A percentile compares a stretch with the other conserved stretches of the same genome.
Evolutionary conservation across 2,888 invertebrate species (phyloP).

Genomic region (Conchocele bisecta): DNA sequence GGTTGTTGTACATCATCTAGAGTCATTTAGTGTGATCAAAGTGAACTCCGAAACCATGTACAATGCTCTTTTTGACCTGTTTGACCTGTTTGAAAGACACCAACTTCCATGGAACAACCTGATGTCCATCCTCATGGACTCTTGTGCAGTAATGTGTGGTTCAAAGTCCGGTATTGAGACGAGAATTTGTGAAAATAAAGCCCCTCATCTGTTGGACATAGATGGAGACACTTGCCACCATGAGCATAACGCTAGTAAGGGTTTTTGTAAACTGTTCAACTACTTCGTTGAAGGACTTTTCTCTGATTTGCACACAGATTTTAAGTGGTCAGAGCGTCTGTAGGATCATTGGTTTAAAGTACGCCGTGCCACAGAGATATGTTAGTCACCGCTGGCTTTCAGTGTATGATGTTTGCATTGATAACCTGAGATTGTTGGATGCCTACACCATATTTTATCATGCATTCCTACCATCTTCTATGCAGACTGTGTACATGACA

Average conservation of each 20-base stretch:
- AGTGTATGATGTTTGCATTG: constrained; percentile 42
- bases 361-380: constrained; percentile 51
- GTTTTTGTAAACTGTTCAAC: constrained; percentile 56
- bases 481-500: not conserved
- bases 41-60: constrained; percentile 36
- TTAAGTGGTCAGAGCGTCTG: constrained; percentile 61
- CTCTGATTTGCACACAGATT: constrained; percentile 57
- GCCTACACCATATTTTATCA: constrained; percentile 27
- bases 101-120: constrained; percentile 63
- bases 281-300: constrained; percentile 49
- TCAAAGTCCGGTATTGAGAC: constrained; percentile 60
- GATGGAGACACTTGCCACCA: constrained; percentile 68
- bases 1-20: constrained; percentile 48
- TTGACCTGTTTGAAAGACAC: constrained; percentile 31
- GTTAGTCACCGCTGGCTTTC: constrained; percentile 60
- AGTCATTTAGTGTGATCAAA: constrained; percentile 27
- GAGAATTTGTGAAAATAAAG: constrained; percentile 40
- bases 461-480: not conserved
- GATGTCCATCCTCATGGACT: constrained; percentile 62
- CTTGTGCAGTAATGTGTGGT: constrained; percentile 63
- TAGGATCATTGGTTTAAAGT: constrained; percentile 30
- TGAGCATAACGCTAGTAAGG: constrained; percentile 63
- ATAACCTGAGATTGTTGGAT: constrained; percentile 23
- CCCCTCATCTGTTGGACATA: constrained; percentile 63
- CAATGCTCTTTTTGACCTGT: constrained; percentile 20